Evolutionary conservation across 1,140 invertebrate species (phyloP).

Genomic region (Frieseomelitta varia): DNA sequence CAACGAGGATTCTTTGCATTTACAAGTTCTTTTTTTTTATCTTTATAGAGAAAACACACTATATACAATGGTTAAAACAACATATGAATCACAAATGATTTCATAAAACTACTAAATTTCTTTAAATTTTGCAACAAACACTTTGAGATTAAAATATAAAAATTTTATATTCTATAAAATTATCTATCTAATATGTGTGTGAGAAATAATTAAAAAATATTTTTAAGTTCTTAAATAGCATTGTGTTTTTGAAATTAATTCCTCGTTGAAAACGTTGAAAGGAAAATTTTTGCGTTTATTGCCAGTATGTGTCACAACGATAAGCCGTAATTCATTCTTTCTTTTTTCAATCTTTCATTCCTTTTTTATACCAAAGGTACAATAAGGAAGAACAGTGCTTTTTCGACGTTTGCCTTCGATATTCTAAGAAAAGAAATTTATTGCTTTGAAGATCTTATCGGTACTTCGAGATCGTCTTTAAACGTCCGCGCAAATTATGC

Average conservation of each 20-base stretch:
- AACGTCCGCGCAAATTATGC: constrained; percentile 9
- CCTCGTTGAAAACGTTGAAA: neutral
- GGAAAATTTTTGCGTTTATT: neutral
- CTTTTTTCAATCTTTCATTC: neutral
- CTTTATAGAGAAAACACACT: neutral
- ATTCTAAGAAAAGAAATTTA: constrained; percentile 3
- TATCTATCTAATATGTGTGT: neutral
- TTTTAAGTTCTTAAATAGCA: neutral
- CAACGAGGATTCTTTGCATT: neutral
- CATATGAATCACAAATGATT: too few species aligned
- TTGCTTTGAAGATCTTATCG: constrained; percentile 5
- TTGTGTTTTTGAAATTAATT: neutral
- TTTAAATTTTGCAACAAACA: constrained; percentile 1
- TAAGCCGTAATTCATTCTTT: neutral
- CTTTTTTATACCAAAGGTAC: neutral
- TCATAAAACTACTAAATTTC: neutral
- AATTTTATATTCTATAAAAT: neutral
- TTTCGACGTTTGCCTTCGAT: constrained; percentile 3
- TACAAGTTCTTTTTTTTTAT: neutral
- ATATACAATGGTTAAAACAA: too few species aligned
- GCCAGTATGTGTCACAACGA: neutral
- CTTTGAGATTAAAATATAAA: neutral
- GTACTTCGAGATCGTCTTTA: neutral
- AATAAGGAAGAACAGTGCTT: neutral
- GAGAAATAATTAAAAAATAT: neutral